phyloP scores from a whole-genome alignment of 2,113 vertebrate species.

The Sinocyclocheilus maitianheensis region DNA sequence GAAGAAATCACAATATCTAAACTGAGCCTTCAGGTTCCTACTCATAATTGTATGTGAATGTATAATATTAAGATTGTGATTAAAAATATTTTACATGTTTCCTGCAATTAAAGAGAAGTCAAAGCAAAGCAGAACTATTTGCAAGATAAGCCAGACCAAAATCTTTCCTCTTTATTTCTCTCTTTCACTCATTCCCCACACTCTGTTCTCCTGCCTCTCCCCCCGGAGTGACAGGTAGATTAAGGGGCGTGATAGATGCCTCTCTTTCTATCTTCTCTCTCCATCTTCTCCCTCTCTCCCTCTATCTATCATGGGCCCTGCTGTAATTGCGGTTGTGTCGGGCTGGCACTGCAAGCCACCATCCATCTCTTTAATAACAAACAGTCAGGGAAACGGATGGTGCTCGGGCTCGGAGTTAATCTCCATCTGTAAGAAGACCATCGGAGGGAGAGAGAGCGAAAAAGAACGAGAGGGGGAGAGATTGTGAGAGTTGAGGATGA shows the following conservation, averaged over 20 bases:
- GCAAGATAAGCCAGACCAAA: slow-evolving; percentile 15
- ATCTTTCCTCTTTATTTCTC: slow-evolving; percentile 30
- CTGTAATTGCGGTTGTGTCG: slow-evolving; percentile 80
- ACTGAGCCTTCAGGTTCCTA: neutral
- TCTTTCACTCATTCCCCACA: neutral
- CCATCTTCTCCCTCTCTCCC: slow-evolving; percentile 61
- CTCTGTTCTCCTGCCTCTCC: slow-evolving; percentile 30
- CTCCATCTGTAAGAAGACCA: slow-evolving; percentile 76
- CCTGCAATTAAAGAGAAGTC: neutral
- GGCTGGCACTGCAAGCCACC: slow-evolving; percentile 78
- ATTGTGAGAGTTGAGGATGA: slow-evolving; percentile 62
- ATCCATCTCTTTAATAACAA: slow-evolving; percentile 87
- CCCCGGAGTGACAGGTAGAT: slow-evolving; percentile 78
- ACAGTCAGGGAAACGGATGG: slow-evolving; percentile 83
- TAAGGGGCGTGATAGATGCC: slow-evolving; percentile 60
- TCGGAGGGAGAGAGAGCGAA: slow-evolving; percentile 18
- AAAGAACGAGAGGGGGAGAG: slow-evolving; percentile 26
- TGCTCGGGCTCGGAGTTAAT: slow-evolving; percentile 76
- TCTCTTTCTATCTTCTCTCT: slow-evolving; percentile 50
- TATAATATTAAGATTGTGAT: neutral
- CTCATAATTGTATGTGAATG: too few relatives aligned
- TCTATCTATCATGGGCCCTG: slow-evolving; percentile 80
- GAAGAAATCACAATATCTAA: neutral
- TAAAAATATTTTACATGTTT: neutral
- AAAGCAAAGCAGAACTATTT: neutral